Percentiles rank a stretch among this genome's conserved stretches.
These are phyloP conservation scores for Tenebrosternarchus preto DNA, from an alignment of 2,113 vertebrate species.

Conservation along the genomic window DNA sequence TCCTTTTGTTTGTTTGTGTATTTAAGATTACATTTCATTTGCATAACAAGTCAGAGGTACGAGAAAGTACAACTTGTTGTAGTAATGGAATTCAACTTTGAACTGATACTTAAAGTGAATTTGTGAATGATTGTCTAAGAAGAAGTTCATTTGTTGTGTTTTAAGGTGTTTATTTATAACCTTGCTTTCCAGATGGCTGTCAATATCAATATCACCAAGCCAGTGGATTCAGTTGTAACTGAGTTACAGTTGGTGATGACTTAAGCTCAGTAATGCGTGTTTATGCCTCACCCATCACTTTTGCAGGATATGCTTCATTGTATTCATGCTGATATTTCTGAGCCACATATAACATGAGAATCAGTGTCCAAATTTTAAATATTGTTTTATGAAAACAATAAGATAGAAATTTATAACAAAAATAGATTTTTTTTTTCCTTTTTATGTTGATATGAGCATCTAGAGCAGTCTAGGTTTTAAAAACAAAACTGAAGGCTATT, in stretches of 20 bases:
- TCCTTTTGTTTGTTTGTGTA: not conserved
- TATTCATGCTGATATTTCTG: not conserved
- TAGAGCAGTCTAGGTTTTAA: not conserved
- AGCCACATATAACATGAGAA: not conserved
- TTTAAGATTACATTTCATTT: constrained; percentile 28
- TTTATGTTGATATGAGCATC: not conserved
- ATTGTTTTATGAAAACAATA: not conserved
- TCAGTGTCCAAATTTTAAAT: not conserved
- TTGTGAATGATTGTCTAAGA: not conserved
- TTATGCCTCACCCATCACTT: not conserved
- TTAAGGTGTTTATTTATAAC: constrained; percentile 32
- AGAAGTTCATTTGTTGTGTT: not conserved
- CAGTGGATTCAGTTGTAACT: not conserved
- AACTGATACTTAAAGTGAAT: constrained; percentile 2
- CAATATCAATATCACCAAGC: constrained; percentile 12
- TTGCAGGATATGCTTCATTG: no score
- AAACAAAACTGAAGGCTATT: constrained; percentile 5
- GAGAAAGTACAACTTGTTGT: constrained; percentile 10
- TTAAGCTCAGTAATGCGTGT: not conserved
- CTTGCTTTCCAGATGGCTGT: constrained; percentile 1
- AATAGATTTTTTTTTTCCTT: not conserved
- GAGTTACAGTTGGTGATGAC: not conserved
- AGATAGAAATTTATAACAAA: not conserved
- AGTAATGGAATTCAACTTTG: not conserved
- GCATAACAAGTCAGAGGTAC: constrained; percentile 39